Conservation (phyloP, 2,113 vertebrate genomes). For the Ceuthmochares aereus region DNA sequence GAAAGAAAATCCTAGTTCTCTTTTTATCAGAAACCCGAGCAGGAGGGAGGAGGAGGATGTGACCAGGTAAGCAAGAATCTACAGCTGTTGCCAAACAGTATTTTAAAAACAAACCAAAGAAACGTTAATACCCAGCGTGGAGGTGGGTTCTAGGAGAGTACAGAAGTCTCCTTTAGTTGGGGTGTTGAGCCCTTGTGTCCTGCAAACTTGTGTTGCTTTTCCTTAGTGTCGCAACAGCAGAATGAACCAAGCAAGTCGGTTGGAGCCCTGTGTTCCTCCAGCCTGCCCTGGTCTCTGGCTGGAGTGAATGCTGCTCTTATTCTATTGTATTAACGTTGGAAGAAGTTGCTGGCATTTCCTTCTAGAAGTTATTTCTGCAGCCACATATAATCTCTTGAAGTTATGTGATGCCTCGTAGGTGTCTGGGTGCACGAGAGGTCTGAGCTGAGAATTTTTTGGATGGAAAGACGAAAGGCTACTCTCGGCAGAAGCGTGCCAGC, state of each 20-base stretch:
- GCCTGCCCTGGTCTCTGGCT: neutral
- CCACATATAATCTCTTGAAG: neutral
- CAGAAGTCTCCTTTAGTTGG: neutral
- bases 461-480: neutral
- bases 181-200: neutral
- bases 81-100: neutral
- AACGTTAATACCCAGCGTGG: neutral
- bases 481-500: neutral
- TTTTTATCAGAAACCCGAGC: neutral
- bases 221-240: neutral
- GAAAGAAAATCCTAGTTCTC: neutral
- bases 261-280: neutral
- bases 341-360: neutral
- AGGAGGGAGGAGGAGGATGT: neutral
- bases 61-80: neutral
- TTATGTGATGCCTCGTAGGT: neutral
- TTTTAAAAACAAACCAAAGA: neutral
- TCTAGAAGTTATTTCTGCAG: slow-evolving; percentile 41
- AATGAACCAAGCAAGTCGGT: neutral
- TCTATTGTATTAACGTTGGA: neutral
- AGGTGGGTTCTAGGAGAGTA: neutral
- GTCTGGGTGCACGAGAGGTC: neutral
- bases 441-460: neutral
- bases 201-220: neutral
- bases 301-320: neutral